Evolutionary conservation across 2,113 vertebrate genomes (phyloP), one percentile per base, ranked within the genome.

Genomic region (Rissa tridactyla): DNA sequence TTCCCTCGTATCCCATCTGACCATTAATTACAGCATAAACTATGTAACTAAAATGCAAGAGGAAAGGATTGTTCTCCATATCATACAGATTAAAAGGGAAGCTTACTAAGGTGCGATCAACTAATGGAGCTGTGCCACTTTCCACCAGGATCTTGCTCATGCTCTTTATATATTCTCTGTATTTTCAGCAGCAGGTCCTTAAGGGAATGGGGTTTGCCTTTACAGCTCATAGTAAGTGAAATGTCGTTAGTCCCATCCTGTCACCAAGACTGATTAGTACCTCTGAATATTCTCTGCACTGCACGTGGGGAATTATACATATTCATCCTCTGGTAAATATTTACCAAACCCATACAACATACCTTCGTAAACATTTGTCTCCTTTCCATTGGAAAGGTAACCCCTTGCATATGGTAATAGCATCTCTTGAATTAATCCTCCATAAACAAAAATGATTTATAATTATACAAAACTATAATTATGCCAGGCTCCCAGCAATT

Each of bases 301-400:
- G 47, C 8, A 30, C 26, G 9, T 40, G 75, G 51, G 60, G 27
- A 95, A 82, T 82, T 64, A 82, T 47, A 34, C 8, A 83, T 70
- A 91, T 94, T 93, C 30, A 54, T 94, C 62, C 85, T 62, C 70
- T 86, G 36, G 86, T 55, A 98, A 97, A 97, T 98, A 96, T 97
- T 98, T 98, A 95, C 85, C 76, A 82, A 96, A 52, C 73, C 71
- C 64, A n/a, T 78, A 88, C 20, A 90, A 36, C 34, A 29, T 15
- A 97, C 52, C 38, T 96, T 92, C 86, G 72, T 88, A 96, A 96
- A 92, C 38, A 82, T 91, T 96, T 94, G 23, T 82, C 71, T 91
- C 52, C 38, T 91, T 97, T 91, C 87, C 42, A 34, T 38, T 84
- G 47, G 61, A 95, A 96, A 93, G 51, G 78, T 93, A 96, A 89